These are phyloP conservation scores for Salarias fasciatus DNA, from an alignment of 2,797 vertebrate genomes.

Conservation along the genomic window DNA sequence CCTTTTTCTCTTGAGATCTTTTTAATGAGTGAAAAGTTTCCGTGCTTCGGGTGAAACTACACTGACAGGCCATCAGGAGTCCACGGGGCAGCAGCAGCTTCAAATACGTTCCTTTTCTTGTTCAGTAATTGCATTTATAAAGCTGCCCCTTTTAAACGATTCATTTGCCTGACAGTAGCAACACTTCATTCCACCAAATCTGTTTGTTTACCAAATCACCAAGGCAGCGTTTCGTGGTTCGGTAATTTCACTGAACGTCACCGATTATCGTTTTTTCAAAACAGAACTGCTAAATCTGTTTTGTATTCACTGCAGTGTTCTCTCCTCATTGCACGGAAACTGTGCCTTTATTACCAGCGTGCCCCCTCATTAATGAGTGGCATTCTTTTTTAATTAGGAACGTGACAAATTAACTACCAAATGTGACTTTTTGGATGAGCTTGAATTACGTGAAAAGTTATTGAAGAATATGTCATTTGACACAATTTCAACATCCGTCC, in stretches of 20 bases:
- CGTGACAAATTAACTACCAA: neutral
- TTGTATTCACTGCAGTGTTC: neutral
- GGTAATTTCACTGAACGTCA: neutral
- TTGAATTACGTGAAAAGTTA: too few species aligned
- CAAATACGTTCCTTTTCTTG: neutral
- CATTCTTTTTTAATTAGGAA: neutral
- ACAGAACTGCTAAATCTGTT: neutral
- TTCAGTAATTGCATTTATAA: neutral
- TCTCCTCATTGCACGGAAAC: neutral
- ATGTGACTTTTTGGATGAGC: neutral
- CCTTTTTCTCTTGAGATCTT: too few species aligned
- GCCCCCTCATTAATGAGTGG: neutral
- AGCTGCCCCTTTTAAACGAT: neutral
- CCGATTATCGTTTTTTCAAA: neutral
- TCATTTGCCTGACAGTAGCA: neutral
- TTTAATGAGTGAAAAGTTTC: neutral
- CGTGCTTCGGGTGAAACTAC: neutral
- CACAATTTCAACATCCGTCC: too few species aligned
- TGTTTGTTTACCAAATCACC: neutral
- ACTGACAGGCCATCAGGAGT: neutral
- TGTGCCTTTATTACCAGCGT: neutral
- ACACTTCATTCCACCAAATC: neutral
- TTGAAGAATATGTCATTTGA: too few species aligned
- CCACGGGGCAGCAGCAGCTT: neutral
- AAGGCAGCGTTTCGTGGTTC: neutral